These are phyloP conservation scores for Papilio helenus DNA, from an alignment of 1,140 invertebrate genomes.

Conservation along the genomic window DNA sequence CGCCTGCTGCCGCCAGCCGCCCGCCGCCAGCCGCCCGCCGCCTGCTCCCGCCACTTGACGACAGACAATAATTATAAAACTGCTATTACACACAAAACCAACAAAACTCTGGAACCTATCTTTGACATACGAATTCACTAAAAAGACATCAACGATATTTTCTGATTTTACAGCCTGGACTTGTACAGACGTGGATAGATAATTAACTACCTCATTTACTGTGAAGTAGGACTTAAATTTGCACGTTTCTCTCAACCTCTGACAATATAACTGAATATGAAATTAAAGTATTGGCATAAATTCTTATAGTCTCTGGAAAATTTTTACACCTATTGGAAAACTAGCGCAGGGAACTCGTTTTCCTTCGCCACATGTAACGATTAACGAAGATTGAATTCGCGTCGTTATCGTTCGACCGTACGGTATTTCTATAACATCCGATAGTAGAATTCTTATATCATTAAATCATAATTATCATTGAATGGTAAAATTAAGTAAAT, in stretches of 20 bases:
- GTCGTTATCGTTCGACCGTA: neutral
- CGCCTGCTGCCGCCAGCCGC: no score
- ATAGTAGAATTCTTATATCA: neutral
- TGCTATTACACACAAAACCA: neutral
- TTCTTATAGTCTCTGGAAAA: no score
- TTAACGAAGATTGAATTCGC: neutral
- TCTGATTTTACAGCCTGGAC: neutral
- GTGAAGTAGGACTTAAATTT: no score
- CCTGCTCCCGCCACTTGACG: neutral
- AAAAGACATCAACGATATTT: constrained; percentile 8
- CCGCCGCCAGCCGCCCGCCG: neutral
- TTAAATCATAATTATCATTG: neutral
- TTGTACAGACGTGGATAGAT: neutral
- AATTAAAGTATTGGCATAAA: no score
- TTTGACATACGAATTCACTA: neutral
- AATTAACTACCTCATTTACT: no score
- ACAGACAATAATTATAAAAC: neutral
- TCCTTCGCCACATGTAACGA: neutral
- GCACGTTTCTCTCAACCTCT: no score
- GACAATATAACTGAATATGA: no score
- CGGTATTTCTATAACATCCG: constrained; percentile 11
- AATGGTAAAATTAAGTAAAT: neutral
- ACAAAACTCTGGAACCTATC: neutral
- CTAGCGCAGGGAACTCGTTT: neutral
- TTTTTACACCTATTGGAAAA: no score